Base-by-base conservation (phyloP, 1,140 invertebrate species). In the Antheraea pernyi region DNA sequence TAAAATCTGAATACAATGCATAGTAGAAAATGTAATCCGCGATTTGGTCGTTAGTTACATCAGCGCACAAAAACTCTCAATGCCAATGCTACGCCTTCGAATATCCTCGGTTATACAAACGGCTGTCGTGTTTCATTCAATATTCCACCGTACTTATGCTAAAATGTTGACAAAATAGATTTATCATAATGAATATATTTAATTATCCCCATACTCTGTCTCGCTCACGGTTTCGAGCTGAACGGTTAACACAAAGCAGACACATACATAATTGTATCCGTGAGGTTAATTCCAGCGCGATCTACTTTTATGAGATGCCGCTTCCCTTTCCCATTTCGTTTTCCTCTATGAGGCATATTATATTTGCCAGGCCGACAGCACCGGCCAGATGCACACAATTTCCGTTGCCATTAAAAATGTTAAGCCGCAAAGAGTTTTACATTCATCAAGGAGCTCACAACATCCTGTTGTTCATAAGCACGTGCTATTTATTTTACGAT, bases 381-480 rank as follows among this genome's bases (percentile, higher is more conserved):
- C 69, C 64, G 65, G 71, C 78, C 83, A 89, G 85, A 85, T 85
- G 82, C 75, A 79, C 64, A 71, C 75, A 63, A 85, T 84, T 84
- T 82, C 84, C 78, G 83, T 59, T 67, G 75, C 67, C 59, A 72
- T 78, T 80, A 82, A 75, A 75, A 83, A 79, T 80, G 77, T 78
- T 67, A 62, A 71, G 59, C 68, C 46, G 58, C 71, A 69, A 71
- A 72, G 72, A 72, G 78, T 76, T 77, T 30, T 79, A 77, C 77
- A 77, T 76, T 79, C 75, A 76, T 61, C 70, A 68, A 68, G 69
- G 73, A 73, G 66, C 75, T 80, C 70, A 69, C 75, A 78, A 81
- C 83, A 83, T 89, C 86, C 86, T 84, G 84, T 78, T 79, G 72
- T 83, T 74, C 63, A 74, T 67, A 69, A 75, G 76, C 79, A 78